phyloP scores from a whole-genome alignment of 1,140 invertebrate species.

The Potamilus streckersoni region DNA sequence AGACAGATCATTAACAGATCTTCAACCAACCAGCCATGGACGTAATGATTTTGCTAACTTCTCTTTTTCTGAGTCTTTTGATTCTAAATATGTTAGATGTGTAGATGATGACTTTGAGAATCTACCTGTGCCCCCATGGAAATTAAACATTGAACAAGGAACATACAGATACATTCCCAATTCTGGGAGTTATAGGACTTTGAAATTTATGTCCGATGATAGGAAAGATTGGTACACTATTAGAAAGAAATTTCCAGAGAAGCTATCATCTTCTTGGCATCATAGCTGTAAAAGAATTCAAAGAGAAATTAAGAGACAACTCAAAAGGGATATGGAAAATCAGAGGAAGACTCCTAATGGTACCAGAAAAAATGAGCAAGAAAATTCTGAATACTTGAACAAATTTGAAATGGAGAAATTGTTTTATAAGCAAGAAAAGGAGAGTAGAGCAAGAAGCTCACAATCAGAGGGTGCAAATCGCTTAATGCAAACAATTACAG shows the following conservation, averaged over 20 bases:
- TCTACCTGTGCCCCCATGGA: slow-evolving; percentile 43
- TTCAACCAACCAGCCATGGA: slow-evolving; percentile 8
- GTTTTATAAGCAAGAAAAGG: slow-evolving; percentile 11
- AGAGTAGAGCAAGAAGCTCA: slow-evolving; percentile 26
- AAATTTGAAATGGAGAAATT: neutral
- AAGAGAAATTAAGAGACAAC: slow-evolving; percentile 45
- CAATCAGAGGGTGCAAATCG: slow-evolving; percentile 31
- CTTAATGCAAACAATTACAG: slow-evolving; percentile 24
- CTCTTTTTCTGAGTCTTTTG: neutral
- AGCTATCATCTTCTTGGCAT: slow-evolving; percentile 40
- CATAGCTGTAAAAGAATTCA: slow-evolving; percentile 41
- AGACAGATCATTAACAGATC: slow-evolving; percentile 23
- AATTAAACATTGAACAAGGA: slow-evolving; percentile 54
- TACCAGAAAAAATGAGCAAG: neutral
- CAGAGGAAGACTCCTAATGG: slow-evolving; percentile 11
- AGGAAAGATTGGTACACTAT: slow-evolving; percentile 44
- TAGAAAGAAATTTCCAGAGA: slow-evolving; percentile 41
- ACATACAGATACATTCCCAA: slow-evolving; percentile 58
- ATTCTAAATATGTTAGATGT: slow-evolving; percentile 34
- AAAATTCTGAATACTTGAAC: neutral
- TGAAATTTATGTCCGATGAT: slow-evolving; percentile 42
- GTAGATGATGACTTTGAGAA: slow-evolving; percentile 42
- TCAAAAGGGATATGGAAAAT: slow-evolving; percentile 40
- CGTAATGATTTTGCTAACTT: slow-evolving; percentile 17
- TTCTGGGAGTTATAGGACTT: slow-evolving; percentile 51